Percentiles rank a stretch among this genome's conserved stretches.
phyloP scores from a whole-genome alignment of 1,140 invertebrate species.

The Proctacanthus coquilletti region DNA sequence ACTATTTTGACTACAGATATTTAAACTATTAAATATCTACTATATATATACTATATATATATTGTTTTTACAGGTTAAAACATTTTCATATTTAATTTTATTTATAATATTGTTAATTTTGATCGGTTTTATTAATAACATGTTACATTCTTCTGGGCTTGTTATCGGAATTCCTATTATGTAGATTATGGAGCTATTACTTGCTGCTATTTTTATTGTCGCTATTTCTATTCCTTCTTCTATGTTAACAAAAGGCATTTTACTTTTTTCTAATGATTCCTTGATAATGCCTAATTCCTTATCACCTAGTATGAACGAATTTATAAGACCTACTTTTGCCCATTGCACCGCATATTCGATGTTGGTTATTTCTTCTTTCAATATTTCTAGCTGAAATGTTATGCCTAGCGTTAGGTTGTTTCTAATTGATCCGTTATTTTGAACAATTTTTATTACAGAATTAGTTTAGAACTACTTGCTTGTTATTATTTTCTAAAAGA shows the following conservation, averaged over 20 bases:
- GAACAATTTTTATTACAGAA: no score
- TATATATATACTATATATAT: no score
- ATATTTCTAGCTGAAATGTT: slow-evolving; percentile 1
- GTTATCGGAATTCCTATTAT: no score
- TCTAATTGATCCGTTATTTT: no score
- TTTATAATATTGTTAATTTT: no score
- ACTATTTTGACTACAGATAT: no score
- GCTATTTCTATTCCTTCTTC: not conserved
- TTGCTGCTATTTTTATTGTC: not conserved
- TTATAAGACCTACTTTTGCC: slow-evolving; percentile 1
- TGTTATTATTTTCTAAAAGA: not conserved
- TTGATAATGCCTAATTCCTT: not conserved
- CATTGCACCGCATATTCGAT: not conserved
- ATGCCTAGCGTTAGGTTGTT: no score
- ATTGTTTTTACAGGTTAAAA: no score
- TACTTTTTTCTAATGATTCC: slow-evolving; percentile 1
- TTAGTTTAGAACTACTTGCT: not conserved
- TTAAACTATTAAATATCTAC: no score
- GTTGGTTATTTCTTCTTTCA: slow-evolving; percentile 2
- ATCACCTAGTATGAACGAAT: not conserved
- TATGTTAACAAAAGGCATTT: slow-evolving; percentile 2
- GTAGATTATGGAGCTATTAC: not conserved
- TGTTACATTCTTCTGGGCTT: no score
- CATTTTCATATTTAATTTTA: no score
- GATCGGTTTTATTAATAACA: no score